These are phyloP conservation scores for Neocloeon triangulifer DNA, from an alignment of 1,140 invertebrate genomes.

Conservation along the genomic window DNA sequence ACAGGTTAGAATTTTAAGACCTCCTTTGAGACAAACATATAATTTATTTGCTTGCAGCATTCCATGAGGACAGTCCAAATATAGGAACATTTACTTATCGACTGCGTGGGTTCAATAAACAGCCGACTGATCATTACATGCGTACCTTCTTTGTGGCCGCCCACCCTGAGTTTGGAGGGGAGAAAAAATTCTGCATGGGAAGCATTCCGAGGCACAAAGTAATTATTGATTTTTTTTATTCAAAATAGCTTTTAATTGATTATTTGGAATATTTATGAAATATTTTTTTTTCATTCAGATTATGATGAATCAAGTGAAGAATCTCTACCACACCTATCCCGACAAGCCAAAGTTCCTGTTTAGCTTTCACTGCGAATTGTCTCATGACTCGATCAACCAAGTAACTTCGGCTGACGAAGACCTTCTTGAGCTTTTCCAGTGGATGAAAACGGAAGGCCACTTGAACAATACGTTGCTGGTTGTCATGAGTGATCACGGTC, in stretches of 20 bases:
- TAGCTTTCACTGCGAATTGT: constrained; percentile 72
- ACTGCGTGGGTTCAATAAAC: constrained; percentile 60
- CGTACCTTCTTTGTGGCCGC: constrained; percentile 47
- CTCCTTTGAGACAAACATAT: neutral
- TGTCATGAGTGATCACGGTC: constrained; percentile 74
- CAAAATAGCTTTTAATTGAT: neutral
- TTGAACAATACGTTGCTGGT: constrained; percentile 61
- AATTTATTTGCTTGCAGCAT: constrained; percentile 32
- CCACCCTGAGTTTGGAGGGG: constrained; percentile 17
- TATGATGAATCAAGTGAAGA: constrained; percentile 38
- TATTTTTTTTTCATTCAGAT: constrained; percentile 18
- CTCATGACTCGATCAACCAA: constrained; percentile 63
- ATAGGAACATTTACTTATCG: constrained; percentile 80
- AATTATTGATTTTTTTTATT: neutral
- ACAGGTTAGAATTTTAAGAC: constrained; percentile 16
- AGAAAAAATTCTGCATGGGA: constrained; percentile 43
- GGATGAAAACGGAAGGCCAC: constrained; percentile 16
- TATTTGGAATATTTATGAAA: neutral
- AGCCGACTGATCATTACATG: constrained; percentile 82
- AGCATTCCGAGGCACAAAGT: constrained; percentile 56
- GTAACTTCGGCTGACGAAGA: constrained; percentile 54
- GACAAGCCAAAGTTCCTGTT: constrained; percentile 58
- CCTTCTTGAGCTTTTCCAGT: constrained; percentile 29
- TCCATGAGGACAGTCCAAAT: constrained; percentile 64
- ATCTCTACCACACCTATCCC: constrained; percentile 34